Conservation (phyloP, 2,888 invertebrate genomes). For the Macrosoma leucophasiata region DNA sequence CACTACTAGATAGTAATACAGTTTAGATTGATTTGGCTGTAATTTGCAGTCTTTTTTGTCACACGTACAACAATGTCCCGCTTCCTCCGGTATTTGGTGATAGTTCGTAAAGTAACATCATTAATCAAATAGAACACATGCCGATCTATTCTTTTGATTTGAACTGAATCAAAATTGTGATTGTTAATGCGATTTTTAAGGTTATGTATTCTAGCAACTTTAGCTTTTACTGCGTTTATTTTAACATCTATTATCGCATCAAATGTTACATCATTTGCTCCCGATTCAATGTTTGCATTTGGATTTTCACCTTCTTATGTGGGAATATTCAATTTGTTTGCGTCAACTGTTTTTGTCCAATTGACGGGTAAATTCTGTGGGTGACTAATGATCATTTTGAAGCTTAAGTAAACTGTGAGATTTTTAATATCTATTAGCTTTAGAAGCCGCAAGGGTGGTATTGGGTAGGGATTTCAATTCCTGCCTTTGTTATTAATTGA, state of each 20-base stretch:
- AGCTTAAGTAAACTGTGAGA: constrained; percentile 37
- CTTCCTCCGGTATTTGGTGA: constrained; percentile 50
- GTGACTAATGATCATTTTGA: constrained; percentile 62
- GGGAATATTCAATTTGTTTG: constrained; percentile 73
- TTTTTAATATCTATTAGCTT: constrained; percentile 2
- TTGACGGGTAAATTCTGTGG: constrained; percentile 62
- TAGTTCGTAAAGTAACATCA: constrained; percentile 62
- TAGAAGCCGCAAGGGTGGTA: too few relatives aligned
- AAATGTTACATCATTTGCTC: constrained; percentile 52
- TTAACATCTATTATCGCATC: constrained; percentile 33
- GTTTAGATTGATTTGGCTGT: too few relatives aligned
- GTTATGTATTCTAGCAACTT: constrained; percentile 28
- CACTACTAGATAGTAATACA: too few relatives aligned
- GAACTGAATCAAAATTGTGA: constrained; percentile 60
- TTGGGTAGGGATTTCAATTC: too few relatives aligned
- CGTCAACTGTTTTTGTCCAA: constrained; percentile 70
- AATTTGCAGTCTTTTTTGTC: constrained; percentile 41
- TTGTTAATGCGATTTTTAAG: constrained; percentile 52
- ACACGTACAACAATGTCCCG: constrained; percentile 51
- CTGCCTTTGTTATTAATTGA: too few relatives aligned
- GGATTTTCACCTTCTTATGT: constrained; percentile 72
- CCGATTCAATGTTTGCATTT: constrained; percentile 64
- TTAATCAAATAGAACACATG: constrained; percentile 64
- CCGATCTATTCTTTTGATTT: constrained; percentile 56
- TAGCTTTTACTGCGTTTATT: constrained; percentile 24